These are phyloP conservation scores for Eclectus roratus DNA, from an alignment of 2,113 vertebrate genomes.

Conservation along the genomic window DNA sequence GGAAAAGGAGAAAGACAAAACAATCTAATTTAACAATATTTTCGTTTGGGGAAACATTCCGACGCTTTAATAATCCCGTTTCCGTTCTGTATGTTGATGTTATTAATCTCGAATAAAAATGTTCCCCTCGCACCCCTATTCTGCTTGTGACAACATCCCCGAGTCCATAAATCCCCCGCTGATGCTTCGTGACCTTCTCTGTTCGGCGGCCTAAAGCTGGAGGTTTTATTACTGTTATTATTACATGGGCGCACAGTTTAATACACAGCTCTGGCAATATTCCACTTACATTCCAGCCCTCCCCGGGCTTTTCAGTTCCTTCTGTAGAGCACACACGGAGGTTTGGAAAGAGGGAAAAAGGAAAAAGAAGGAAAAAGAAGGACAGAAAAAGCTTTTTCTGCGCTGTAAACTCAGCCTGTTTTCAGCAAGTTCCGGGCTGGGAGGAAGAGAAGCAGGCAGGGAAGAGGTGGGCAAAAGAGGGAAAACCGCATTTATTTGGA, in stretches of 20 bases:
- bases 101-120: slow-evolving; percentile 85
- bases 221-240: slow-evolving; percentile 69
- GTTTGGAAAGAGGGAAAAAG: rapidly evolving
- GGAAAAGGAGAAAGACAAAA: not conserved
- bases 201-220: slow-evolving; percentile 67
- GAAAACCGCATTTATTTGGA: not conserved
- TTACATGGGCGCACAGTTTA: slow-evolving; percentile 59
- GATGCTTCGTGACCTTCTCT: slow-evolving; percentile 73
- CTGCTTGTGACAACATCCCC: slow-evolving; percentile 76
- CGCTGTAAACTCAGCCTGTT: not conserved
- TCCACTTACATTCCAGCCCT: not conserved
- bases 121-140: slow-evolving; percentile 65
- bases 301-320: not conserved
- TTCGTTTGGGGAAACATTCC: slow-evolving; percentile 67
- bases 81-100: slow-evolving; percentile 67
- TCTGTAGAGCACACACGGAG: not conserved
- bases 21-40: slow-evolving; percentile 65
- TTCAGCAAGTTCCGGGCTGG: not conserved
- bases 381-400: not conserved
- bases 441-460: not conserved
- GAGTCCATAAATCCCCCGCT: slow-evolving; percentile 82
- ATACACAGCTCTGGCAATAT: slow-evolving; percentile 7
- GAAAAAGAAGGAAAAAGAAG: too few relatives aligned
- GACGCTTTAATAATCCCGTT: slow-evolving; percentile 51
- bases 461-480: not conserved